phyloP scores from a whole-genome alignment of 2,888 invertebrate species.

The Schrankia costaestrigalis region DNA sequence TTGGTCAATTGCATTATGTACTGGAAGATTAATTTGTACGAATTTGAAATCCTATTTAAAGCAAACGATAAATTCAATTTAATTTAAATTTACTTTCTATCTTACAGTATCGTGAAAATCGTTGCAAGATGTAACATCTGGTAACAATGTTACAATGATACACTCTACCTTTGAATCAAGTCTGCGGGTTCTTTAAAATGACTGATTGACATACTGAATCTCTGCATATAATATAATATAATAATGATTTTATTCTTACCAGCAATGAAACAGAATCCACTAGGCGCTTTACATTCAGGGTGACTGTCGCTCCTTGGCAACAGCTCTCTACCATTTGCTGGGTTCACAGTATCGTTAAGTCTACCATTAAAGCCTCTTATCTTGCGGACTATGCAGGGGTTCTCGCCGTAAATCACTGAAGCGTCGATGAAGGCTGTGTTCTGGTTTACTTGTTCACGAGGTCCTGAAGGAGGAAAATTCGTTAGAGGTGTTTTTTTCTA shows the following conservation, averaged over 20 bases:
- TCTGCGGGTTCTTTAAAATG: too few species aligned
- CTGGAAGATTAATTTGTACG: too few species aligned
- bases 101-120: too few species aligned
- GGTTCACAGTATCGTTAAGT: conserved; percentile 89
- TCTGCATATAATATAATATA: background rate
- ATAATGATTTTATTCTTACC: conserved; percentile 67
- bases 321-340: conserved; percentile 87
- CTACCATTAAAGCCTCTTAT: conserved; percentile 90
- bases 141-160: too few species aligned
- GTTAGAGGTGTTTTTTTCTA: too few species aligned
- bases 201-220: too few species aligned
- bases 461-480: conserved; percentile 78
- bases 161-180: too few species aligned
- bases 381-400: conserved; percentile 87
- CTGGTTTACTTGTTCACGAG: conserved; percentile 96
- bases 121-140: too few species aligned
- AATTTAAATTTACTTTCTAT: too few species aligned
- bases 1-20: too few species aligned
- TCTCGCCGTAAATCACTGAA: conserved; percentile 94
- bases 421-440: conserved; percentile 94
- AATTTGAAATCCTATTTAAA: too few species aligned
- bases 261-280: conserved; percentile 92
- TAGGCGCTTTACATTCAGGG: conserved; percentile 93
- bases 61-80: too few species aligned
- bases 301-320: conserved; percentile 88